Evolutionary conservation across 1,140 invertebrate genomes (phyloP).

Genomic region (Luehdorfia chinensis): DNA sequence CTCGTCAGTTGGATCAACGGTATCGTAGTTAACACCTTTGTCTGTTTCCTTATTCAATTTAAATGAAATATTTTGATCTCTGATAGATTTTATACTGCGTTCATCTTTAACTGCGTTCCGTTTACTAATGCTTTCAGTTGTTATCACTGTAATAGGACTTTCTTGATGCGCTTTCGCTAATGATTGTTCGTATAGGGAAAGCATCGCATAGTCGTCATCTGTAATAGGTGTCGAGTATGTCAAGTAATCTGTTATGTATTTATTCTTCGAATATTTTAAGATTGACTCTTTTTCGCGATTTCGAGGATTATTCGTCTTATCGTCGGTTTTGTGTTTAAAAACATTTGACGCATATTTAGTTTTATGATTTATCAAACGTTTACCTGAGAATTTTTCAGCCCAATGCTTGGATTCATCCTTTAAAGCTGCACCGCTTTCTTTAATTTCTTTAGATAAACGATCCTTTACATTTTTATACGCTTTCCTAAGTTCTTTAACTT

Average conservation of each 20-base stretch:
- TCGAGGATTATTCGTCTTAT: neutral
- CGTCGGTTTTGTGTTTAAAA: neutral
- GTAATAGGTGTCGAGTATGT: slow-evolving; percentile 1
- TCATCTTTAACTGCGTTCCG: too few relatives aligned
- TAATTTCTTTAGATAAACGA: slow-evolving; percentile 30
- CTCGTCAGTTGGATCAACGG: neutral
- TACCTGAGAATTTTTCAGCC: slow-evolving; percentile 2
- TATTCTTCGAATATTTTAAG: slow-evolving; percentile 4
- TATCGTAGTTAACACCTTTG: neutral
- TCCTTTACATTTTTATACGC: slow-evolving; percentile 38
- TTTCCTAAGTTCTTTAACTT: slow-evolving; percentile 45
- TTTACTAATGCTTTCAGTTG: slow-evolving; percentile 18
- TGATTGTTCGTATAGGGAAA: slow-evolving; percentile 47
- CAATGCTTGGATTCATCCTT: slow-evolving; percentile 10
- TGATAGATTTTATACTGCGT: too few relatives aligned
- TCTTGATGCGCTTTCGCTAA: slow-evolving; percentile 40
- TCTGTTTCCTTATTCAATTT: neutral
- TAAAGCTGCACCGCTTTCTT: slow-evolving; percentile 9
- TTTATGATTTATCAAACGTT: neutral
- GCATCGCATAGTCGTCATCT: slow-evolving; percentile 38
- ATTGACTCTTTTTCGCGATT: neutral
- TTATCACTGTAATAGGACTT: slow-evolving; percentile 33
- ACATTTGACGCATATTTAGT: neutral
- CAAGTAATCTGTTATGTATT: slow-evolving; percentile 10
- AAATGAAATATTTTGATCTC: too few relatives aligned